A percentile compares a stretch with the other conserved stretches of the same genome.
phyloP scores from a whole-genome alignment of 2,113 vertebrate species.

The Nyctereutes procyonoides region DNA sequence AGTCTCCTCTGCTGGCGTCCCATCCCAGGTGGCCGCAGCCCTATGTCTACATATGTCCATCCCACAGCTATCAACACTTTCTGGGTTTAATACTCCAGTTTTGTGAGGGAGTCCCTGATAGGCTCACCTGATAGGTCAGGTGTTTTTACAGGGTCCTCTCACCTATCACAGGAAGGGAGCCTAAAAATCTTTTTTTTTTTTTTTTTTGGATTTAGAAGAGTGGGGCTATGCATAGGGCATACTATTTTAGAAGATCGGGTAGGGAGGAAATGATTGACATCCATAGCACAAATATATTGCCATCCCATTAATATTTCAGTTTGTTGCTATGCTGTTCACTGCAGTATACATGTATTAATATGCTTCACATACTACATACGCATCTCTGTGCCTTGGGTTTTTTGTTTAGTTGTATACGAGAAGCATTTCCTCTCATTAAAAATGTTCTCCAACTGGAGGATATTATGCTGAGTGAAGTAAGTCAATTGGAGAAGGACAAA shows the following conservation, averaged over 20 bases:
- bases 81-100: background rate
- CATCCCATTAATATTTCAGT: background rate
- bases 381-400: background rate
- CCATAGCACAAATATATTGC: background rate
- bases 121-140: background rate
- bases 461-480: too few relatives aligned
- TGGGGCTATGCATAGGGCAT: background rate
- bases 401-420: background rate
- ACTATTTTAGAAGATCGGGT: slow-evolving; percentile 26
- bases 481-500: too few relatives aligned
- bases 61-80: background rate
- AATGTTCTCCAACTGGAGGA: background rate
- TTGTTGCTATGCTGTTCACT: background rate
- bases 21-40: background rate
- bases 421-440: background rate
- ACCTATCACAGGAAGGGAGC: background rate
- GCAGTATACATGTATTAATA: background rate
- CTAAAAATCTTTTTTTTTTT: background rate
- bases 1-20: too few relatives aligned
- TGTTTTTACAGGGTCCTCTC: background rate
- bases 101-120: background rate
- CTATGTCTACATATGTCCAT: background rate
- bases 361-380: background rate
- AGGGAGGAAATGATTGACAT: background rate
- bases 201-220: background rate